phyloP scores from a whole-genome alignment of 1,140 invertebrate species.

The Monochamus saltuarius region DNA sequence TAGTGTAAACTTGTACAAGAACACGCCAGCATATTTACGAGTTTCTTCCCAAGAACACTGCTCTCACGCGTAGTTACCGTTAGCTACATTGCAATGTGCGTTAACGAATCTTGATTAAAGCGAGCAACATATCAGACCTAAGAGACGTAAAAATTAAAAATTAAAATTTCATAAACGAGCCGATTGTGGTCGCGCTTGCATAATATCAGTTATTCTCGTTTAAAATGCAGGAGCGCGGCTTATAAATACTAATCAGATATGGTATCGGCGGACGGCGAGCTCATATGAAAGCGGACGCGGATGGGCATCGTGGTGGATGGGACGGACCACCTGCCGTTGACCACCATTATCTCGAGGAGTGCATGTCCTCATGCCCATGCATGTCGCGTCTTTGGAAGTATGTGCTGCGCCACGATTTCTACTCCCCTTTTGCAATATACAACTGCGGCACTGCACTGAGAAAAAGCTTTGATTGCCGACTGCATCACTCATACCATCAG shows the following conservation, averaged over 20 bases:
- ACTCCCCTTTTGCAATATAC: slow-evolving; percentile 7
- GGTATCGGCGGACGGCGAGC: not conserved
- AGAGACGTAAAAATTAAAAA: slow-evolving; percentile 2
- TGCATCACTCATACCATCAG: too few relatives aligned
- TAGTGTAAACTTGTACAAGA: slow-evolving; percentile 8
- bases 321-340: slow-evolving; percentile 13
- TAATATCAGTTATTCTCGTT: slow-evolving; percentile 13
- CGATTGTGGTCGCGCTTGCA: slow-evolving; percentile 10
- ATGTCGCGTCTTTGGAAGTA: slow-evolving; percentile 1
- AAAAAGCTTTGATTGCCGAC: too few relatives aligned
- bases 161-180: slow-evolving; percentile 7
- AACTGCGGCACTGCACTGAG: too few relatives aligned
- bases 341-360: slow-evolving; percentile 19
- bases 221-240: slow-evolving; percentile 14
- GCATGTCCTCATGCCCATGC: slow-evolving; percentile 14
- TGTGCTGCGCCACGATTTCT: slow-evolving; percentile 8
- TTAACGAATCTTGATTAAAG: slow-evolving; percentile 11
- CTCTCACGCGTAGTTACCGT: slow-evolving; percentile 11
- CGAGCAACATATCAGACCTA: not conserved
- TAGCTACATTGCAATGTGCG: not conserved
- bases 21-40: slow-evolving; percentile 5
- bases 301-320: slow-evolving; percentile 1
- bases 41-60: slow-evolving; percentile 13
- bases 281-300: slow-evolving; percentile 7
- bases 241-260: slow-evolving; percentile 20